Evolutionary conservation across 2,888 invertebrate genomes (phyloP), one percentile per base, ranked within the genome.

Genomic region (Tanypteryx hageni): DNA sequence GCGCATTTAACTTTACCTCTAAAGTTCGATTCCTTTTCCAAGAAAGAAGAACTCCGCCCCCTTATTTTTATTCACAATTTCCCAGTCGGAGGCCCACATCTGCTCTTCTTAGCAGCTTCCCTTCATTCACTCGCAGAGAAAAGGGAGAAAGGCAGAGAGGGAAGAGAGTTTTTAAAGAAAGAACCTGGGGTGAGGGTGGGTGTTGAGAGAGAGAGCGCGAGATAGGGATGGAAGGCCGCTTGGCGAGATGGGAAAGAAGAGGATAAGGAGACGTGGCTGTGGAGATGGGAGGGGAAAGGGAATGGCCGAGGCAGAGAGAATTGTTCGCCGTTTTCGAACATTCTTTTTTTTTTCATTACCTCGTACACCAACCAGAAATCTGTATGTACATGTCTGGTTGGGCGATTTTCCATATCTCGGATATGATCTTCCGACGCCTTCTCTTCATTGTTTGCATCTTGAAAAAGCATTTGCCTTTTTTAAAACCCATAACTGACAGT

Each of bases 241-340:
- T 76, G 68, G 68, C 68, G 68, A n/a, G 9, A 13, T 11, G 4
- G 7, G 13, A 27, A 76, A 27, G 22, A 22, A 8, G 22, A 22
- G 76, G 14, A 8, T 1, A 11, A 27, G 18, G 27, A 27, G n/a
- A 10, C 13, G 68, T 16, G 7, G 68, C 16, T 68, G 10, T 22
- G 68, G 0, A 27, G 22, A 76, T 3, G 5, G 44, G 44, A 44
- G 44, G 44, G 44, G 5, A 44, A 44, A 44, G 44, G 44, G 44
- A 5, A 5, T 44, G 44, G 44, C 3, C 3, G 44, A 44, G 44
- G 44, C 44, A 44, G 44, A 44, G 44, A 44, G 44, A 44, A 44
- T 44, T 76, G 76, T 76, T 76, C 76, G 22, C 61, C 61, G 61
- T 61, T 76, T 76, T 11, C 76, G 76, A 76, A 76, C 27, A 76